phyloP scores from a whole-genome alignment of 2,888 invertebrate genomes.

The Ernsta delagoae region DNA sequence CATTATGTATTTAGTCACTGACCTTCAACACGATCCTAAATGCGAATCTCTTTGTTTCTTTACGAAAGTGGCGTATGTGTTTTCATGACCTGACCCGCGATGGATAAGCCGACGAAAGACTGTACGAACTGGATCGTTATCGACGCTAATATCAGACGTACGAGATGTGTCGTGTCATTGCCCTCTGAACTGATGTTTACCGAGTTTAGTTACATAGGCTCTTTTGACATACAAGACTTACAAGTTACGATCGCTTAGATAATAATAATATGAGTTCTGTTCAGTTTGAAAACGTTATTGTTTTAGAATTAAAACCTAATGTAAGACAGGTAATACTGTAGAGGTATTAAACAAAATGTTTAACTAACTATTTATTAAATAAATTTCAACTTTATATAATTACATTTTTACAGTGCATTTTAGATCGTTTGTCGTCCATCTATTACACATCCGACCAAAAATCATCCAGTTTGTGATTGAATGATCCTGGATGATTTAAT shows the following conservation, averaged over 20 bases:
- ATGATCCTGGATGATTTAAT: no score
- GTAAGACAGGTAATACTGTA: no score
- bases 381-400: no score
- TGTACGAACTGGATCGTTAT: constrained; percentile 22
- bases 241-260: not conserved
- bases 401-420: no score
- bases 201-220: not conserved
- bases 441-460: no score
- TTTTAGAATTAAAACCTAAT: no score
- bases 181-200: constrained; percentile 21
- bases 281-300: no score
- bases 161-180: constrained; percentile 18
- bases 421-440: no score
- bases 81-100: constrained; percentile 13
- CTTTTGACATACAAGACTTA: not conserved
- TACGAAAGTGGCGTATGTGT: constrained; percentile 19
- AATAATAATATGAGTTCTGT: no score
- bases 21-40: not conserved
- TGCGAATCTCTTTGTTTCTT: constrained; percentile 21
- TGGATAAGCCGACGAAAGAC: constrained; percentile 22
- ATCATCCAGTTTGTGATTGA: no score
- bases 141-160: not conserved
- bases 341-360: no score
- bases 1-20: not conserved
- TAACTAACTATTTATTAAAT: no score